Conservation (phyloP, 1,140 invertebrate genomes). For the Papilio dardanus region DNA sequence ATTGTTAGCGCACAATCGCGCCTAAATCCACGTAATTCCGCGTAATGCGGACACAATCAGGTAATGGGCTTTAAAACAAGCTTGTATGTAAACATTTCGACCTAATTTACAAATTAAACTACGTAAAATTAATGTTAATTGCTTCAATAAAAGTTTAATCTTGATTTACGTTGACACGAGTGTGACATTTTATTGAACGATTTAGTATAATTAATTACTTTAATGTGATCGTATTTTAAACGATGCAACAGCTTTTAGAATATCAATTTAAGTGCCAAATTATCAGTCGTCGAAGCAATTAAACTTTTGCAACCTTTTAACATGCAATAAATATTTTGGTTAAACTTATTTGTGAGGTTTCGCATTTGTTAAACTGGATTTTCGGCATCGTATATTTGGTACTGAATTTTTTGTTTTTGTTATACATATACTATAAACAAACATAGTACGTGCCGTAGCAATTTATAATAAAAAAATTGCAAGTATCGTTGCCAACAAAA, state of each 20-base stretch:
- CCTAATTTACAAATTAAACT: not conserved
- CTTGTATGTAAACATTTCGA: not conserved
- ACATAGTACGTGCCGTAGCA: too few relatives aligned
- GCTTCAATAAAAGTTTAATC: not conserved
- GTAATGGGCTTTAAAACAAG: not conserved
- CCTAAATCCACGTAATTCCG: conserved; percentile 15
- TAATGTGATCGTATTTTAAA: not conserved
- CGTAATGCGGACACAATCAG: not conserved
- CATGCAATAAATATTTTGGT: not conserved
- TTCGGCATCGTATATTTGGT: too few relatives aligned
- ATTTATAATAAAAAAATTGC: too few relatives aligned
- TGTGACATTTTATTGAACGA: not conserved
- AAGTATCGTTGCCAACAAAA: too few relatives aligned
- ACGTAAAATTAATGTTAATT: not conserved
- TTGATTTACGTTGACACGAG: not conserved
- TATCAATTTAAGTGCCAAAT: not conserved
- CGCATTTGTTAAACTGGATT: too few relatives aligned
- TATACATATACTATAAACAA: too few relatives aligned
- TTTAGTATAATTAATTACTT: not conserved
- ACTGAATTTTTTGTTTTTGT: too few relatives aligned
- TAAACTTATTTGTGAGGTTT: not conserved
- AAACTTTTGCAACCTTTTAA: not conserved
- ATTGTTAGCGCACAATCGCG: conserved; percentile 3
- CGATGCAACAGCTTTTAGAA: not conserved
- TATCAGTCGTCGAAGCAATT: not conserved